Evolutionary conservation across 2,888 invertebrate genomes (phyloP), one percentile per base, ranked within the genome.

Genomic region (Calephelis perditalis): DNA sequence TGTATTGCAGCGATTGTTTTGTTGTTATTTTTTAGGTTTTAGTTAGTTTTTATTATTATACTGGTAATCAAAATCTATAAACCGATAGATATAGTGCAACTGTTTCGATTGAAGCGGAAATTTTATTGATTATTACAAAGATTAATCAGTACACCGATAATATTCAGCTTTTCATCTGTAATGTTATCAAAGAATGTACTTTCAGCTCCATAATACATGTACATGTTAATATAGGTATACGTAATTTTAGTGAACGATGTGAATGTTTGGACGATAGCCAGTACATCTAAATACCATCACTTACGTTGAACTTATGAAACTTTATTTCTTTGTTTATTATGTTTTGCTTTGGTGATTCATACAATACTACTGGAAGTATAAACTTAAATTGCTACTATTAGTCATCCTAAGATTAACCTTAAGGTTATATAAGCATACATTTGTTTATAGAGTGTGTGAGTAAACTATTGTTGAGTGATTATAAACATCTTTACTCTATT

Each of bases 311-410:
- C 56, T 60, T 60, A 60, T 56, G n/a, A 46, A 56, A 40, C 43
- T 40, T 60, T 62, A 62, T 59, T 63, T 58, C 68, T 68, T 71
- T 71, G 70, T 71, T 74, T 73, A 68, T 70, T 67, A 65, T 67
- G 65, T 67, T 57, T 58, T 36, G 56, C 36, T 59, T 61, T 45
- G 55, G 62, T 74, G 71, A 74, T 62, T 75, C 74, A 74, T 58
- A 58, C 62, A 65, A 56, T 64, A 55, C 58, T 62, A 57, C 56
- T 59, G 59, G 66, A 64, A 63, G 63, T 63, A 66, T 64, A 62
- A 63, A 66, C 63, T 63, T 64, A 60, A 63, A 63, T 64, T 67
- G 45, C 60, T 44, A 35, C 55, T 60, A 63, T 68, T 66, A 71
- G 69, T 70, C 70, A 68, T 65, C 62, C 52, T 26, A 40, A 63